Evolutionary conservation across 2,113 vertebrate genomes (phyloP).

Genomic region (Megaceryle torquata): DNA sequence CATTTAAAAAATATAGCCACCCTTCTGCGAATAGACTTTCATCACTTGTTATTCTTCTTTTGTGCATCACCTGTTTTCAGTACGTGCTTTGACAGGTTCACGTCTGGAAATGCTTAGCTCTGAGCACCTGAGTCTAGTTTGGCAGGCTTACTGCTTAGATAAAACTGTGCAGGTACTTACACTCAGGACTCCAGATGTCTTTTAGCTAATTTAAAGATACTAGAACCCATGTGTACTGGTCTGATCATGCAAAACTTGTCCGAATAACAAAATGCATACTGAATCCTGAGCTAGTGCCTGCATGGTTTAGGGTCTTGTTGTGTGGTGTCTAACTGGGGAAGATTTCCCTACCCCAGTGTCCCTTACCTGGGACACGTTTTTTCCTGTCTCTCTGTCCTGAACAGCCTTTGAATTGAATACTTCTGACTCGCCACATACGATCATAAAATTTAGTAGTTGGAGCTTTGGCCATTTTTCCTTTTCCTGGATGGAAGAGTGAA

Average conservation of each 20-base stretch:
- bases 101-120: conserved; percentile 40
- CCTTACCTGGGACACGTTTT: not conserved
- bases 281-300: not conserved
- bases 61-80: not conserved
- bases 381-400: not conserved
- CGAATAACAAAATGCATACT: not conserved
- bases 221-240: not conserved
- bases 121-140: conserved; percentile 19
- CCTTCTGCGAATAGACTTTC: not conserved
- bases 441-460: not conserved
- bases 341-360: not conserved
- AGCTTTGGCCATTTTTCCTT: not conserved
- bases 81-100: not conserved
- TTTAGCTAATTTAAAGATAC: not conserved
- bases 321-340: not conserved
- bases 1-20: not conserved
- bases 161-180: conserved; percentile 3
- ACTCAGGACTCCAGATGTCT: conserved; percentile 29
- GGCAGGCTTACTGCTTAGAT: conserved; percentile 20
- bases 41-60: not conserved
- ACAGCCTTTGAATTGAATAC: not conserved
- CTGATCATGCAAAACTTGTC: not conserved
- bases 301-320: not conserved
- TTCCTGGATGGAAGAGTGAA: not conserved
- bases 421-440: not conserved